Conservation (phyloP, 92 coral and sea anemone species). For the Parazoanthus swiftii region DNA sequence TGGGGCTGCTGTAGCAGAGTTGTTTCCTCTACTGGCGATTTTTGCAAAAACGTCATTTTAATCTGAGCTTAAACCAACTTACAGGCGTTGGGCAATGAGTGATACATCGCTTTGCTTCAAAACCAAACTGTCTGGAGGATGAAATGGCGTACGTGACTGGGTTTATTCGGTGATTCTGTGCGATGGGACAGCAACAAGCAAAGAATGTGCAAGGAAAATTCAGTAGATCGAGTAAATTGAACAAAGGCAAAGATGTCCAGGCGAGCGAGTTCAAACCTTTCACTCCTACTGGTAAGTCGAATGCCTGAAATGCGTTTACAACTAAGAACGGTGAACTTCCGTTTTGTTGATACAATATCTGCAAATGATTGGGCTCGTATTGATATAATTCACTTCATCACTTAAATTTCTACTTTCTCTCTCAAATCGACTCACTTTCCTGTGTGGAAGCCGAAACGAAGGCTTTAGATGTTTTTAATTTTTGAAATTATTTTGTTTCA, state of each 20-base stretch:
- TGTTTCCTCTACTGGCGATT: background rate
- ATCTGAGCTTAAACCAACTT: background rate
- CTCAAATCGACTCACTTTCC: background rate
- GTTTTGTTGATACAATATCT: background rate
- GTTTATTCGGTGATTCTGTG: slow-evolving; percentile 23
- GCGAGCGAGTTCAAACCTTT: slow-evolving; percentile 30
- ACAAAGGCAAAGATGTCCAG: slow-evolving; percentile 32
- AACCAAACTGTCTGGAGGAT: slow-evolving; percentile 8
- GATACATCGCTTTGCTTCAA: background rate
- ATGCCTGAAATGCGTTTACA: background rate
- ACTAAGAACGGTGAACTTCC: slow-evolving; percentile 1
- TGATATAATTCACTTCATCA: slow-evolving; percentile 9
- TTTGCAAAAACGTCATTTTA: slow-evolving; percentile 1
- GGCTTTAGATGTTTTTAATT: background rate
- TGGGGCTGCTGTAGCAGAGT: slow-evolving; percentile 19
- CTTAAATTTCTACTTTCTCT: background rate
- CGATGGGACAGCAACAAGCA: slow-evolving; percentile 48
- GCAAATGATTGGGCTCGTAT: background rate
- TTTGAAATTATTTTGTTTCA: background rate
- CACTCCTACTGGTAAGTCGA: slow-evolving; percentile 32
- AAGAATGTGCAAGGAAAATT: slow-evolving; percentile 44
- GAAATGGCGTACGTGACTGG: slow-evolving; percentile 12
- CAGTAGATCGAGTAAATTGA: slow-evolving; percentile 32
- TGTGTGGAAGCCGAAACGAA: slow-evolving; percentile 2
- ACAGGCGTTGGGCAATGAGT: background rate